phyloP scores from a whole-genome alignment of 1,140 invertebrate genomes.

The Melitaea cinxia region DNA sequence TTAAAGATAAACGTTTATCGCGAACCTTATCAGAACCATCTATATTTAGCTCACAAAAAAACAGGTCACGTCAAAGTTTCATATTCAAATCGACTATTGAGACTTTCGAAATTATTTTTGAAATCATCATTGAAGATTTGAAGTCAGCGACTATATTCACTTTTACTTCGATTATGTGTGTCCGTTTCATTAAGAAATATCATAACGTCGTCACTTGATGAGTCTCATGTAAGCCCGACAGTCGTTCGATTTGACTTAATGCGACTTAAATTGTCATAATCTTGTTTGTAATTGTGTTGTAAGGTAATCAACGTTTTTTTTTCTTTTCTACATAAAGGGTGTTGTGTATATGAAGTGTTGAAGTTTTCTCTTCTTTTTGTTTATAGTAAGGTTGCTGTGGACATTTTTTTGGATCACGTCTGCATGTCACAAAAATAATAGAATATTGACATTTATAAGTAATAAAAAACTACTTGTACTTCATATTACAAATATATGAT shows the following conservation, averaged over 20 bases:
- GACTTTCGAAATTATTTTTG: constrained; percentile 24
- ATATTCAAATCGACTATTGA: constrained; percentile 13
- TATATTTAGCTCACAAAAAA: not conserved
- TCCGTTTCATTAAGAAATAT: constrained; percentile 11
- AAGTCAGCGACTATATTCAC: constrained; percentile 1
- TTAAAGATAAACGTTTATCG: not conserved
- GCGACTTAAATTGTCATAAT: not conserved
- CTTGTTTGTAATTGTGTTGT: not conserved
- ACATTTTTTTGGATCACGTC: too few relatives aligned
- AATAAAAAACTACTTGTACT: too few relatives aligned
- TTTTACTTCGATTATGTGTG: constrained; percentile 17
- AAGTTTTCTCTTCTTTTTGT: too few relatives aligned
- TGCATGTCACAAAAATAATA: too few relatives aligned
- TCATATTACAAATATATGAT: too few relatives aligned
- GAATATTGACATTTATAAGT: too few relatives aligned
- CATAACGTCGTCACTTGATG: constrained; percentile 7
- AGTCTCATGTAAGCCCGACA: not conserved
- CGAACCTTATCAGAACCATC: not conserved
- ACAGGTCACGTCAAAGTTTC: not conserved
- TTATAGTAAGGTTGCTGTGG: too few relatives aligned
- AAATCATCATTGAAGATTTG: constrained; percentile 22
- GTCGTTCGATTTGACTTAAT: not conserved
- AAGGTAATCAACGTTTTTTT: too few relatives aligned
- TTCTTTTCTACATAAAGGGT: too few relatives aligned
- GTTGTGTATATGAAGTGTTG: too few relatives aligned